Conservation (phyloP, 2,113 vertebrate species). For the Diphyllodes magnificus region DNA sequence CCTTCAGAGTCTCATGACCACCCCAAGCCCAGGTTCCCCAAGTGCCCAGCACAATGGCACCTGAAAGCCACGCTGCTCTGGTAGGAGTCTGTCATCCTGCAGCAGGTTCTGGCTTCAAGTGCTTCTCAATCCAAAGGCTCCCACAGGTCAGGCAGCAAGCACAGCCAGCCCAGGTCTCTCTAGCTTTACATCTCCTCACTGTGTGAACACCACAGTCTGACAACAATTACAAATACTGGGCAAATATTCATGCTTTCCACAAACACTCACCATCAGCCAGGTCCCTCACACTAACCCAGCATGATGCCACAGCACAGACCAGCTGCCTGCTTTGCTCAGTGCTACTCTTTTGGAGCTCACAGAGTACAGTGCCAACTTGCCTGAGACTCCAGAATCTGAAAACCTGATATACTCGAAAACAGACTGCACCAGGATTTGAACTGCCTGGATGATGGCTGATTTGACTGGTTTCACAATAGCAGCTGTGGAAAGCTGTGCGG, state of each 20-base stretch:
- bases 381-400: background rate
- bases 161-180: accelerated
- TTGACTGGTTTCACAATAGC: background rate
- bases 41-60: accelerated
- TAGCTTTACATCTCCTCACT: background rate
- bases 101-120: background rate
- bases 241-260: background rate
- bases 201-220: background rate
- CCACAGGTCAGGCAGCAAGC: background rate
- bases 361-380: background rate
- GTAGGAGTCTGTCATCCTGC: background rate
- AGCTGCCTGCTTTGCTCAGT: accelerated
- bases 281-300: background rate
- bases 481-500: background rate
- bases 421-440: accelerated
- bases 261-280: background rate
- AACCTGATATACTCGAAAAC: background rate
- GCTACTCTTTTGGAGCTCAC: accelerated
- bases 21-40: background rate
- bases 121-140: background rate
- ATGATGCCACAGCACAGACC: accelerated
- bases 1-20: background rate
- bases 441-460: background rate
- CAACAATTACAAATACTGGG: background rate
- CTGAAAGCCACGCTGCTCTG: background rate